These are phyloP conservation scores for Nymphalis polychloros DNA, from an alignment of 2,888 invertebrate genomes.

Conservation along the genomic window DNA sequence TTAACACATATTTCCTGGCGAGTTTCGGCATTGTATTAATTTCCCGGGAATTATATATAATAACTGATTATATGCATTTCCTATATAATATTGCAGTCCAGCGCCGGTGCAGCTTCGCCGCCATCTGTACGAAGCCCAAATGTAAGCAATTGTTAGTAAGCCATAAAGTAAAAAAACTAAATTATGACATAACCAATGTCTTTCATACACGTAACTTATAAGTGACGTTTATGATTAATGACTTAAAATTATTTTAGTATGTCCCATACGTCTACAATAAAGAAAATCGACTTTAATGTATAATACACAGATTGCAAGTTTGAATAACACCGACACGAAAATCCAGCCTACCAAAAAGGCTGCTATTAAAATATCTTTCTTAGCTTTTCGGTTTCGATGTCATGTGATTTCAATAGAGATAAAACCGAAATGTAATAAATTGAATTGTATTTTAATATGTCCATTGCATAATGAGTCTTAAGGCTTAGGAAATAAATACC, in stretches of 20 bases:
- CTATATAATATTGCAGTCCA: too few relatives aligned
- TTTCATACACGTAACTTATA: conserved; percentile 13
- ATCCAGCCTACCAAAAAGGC: conserved; percentile 31
- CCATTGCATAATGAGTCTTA: conserved; percentile 17
- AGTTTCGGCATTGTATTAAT: too few relatives aligned
- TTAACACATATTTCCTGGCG: too few relatives aligned
- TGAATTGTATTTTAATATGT: conserved; percentile 17
- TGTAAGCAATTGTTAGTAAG: too few relatives aligned
- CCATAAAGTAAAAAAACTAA: neutral
- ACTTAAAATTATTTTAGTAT: conserved; percentile 36
- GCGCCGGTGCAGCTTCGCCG: too few relatives aligned
- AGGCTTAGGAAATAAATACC: conserved; percentile 9
- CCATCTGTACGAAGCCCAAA: too few relatives aligned
- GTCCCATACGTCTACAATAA: neutral
- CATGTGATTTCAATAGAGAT: conserved; percentile 52
- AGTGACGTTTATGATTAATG: conserved; percentile 41
- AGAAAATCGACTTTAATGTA: conserved; percentile 20
- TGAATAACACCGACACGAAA: conserved; percentile 20
- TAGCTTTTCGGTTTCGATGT: conserved; percentile 48
- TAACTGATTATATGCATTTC: too few relatives aligned
- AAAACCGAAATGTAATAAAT: conserved; percentile 36
- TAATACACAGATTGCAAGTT: conserved; percentile 13
- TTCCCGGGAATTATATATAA: too few relatives aligned
- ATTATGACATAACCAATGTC: neutral
- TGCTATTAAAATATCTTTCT: conserved; percentile 45